Base-by-base conservation (phyloP, 1,140 invertebrate species). In the Atopsyche davidsoni region DNA sequence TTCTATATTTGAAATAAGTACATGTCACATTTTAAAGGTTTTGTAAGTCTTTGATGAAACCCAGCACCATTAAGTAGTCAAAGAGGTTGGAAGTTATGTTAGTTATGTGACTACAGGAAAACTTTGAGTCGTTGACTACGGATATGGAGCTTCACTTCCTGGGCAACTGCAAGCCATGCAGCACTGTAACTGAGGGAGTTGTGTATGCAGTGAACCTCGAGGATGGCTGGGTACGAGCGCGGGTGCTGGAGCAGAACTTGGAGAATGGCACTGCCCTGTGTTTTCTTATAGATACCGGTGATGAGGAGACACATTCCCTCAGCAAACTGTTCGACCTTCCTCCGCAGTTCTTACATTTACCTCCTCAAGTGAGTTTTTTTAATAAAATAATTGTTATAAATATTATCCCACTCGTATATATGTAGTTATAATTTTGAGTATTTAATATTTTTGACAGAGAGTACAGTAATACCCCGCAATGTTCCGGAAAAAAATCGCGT, bases 281-380 rank as follows among this genome's bases (percentile, higher is more conserved):
- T 39, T 80, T 79, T 31, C 76, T 82, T 9, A 78, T 83, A 2
- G 83, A 85, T 55, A 74, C 72, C 39, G 82, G 83, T 2, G 79
- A 81, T 50, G 76, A 75, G 43, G 75, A 77, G 14, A 46, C 58
- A 0, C 70, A 81, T 3, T 52, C 62, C n/a, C 57, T 66, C 3
- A 57, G 62, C 2, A 62, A 70, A 14, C 65, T 86, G 1, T 77
- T 75, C 51, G 60, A 69, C 3, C 62, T 86, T 2, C 68, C 74
- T 24, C 65, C 69, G 9, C 67, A 77, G 43, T 85, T 81, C 56
- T 72, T 74, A 2, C 62, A 55, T 22, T 58, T 80, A 7, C 72
- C 81, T 24, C 74, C 76, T 2, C 82, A 85, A 70, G 79, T 81
- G 61, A 57, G 19, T 36, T 45, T 50, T 46, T 43, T 13, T 43